Evolutionary conservation across 2,113 vertebrate genomes (phyloP), one percentile per base, ranked within the genome.

Genomic region (Cyanoliseus patagonus): DNA sequence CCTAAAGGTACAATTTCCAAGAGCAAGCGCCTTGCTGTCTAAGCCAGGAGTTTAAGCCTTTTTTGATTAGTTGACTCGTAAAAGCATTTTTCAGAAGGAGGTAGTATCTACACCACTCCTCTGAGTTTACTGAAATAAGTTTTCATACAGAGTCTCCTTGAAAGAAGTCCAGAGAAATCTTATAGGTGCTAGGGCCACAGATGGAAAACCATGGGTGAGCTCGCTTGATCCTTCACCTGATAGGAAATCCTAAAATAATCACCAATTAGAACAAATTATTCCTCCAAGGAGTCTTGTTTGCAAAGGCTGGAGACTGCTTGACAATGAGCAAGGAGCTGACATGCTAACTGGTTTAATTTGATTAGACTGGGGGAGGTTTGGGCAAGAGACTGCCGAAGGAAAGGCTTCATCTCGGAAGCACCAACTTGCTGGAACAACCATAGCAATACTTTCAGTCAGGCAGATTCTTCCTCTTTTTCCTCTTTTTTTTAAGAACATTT

Each of bases 1-100:
- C 95, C 95, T 95, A 72, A 94, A 94, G 96, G 91, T 86, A 90
- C 74, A 68, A 90, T 83, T 95, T 95, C 77, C 80, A 92, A 78
- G 39, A 94, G 92, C 55, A 82, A 96, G 96, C 30, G 70, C 52
- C 94, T 92, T 55, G 66, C 91, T 92, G 91, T 81, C 86, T 94
- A 94, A 95, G 72, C 72, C 91, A 92, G 76, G 46, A 69, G 11
- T 86, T 95, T 83, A 94, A 86, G 83, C 28, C 72, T 86, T 70
- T 96, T 93, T 81, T 90, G 76, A 94, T 95, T 92, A 94, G 64
- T 46, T 83, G 63, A 95, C 44, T 90, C 0, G 5, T 46, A 94
- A 92, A 94, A 92, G 68, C 64, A 81, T 67, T 94, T 93, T 96
- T 78, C 80, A 88, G 74, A 68, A 82, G 37, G 37, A 93, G 28